Evolutionary conservation across 2,113 vertebrate genomes (phyloP), one percentile per base, ranked within the genome.

Genomic region (Loxodonta africana): DNA sequence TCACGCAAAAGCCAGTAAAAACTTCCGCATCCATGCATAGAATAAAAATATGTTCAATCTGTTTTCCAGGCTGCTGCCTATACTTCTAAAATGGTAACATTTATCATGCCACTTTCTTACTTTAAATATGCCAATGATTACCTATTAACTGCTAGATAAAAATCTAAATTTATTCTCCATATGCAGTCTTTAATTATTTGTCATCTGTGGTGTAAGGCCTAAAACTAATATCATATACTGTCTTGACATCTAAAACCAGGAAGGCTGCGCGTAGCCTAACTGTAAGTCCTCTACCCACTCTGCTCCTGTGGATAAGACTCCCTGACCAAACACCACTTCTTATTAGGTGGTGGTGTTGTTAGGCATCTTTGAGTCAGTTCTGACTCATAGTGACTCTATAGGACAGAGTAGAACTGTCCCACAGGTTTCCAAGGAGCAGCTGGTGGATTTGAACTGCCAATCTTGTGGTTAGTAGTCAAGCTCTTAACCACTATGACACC

Each of bases 31-130:
- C 37, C 28, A 48, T 81, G 33, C 51, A 77, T 33, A 71, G n/a
- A 87, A 90, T 76, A 91, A 83, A 92, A 83, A 60, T 67, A 67
- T 33, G 1, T 67, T 90, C n/a, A 73, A 33, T 88, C 25, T 88
- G 23, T 94, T 90, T 91, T 87, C 10, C 30, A 84, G 37, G n/a
- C n/a, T 83, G 20, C 23, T 88, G 7, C 20, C 69, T 78, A 3
- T 74, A 81, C 67, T 84, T 88, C 83, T 91, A 73, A 88, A 87
- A 94, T 84, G 26, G 30, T 51, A n/a, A 65, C 18, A 84, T 63
- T 95, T 84, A 81, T 89, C 8, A 74, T 74, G 10, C n/a, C 2
- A 20, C 18, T 84, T 83, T 15, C 7, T 23, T 90, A 30, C 33
- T 91, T 84, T 94, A 60, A 48, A 78, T 57, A 86, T 67, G 30